phyloP scores from a whole-genome alignment of 2,888 invertebrate species.

The Apotomis betuletana region DNA sequence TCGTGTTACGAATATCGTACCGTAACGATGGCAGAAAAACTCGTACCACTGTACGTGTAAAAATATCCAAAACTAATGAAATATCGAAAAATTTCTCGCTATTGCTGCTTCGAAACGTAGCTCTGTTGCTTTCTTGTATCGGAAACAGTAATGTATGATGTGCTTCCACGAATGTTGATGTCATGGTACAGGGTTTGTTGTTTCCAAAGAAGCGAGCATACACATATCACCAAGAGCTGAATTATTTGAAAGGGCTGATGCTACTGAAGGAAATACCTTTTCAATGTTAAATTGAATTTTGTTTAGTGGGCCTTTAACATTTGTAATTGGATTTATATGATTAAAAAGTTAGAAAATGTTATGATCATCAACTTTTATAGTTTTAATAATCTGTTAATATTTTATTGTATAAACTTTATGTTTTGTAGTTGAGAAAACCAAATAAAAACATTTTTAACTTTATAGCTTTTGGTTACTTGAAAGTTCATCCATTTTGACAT shows the following conservation, averaged over 20 bases:
- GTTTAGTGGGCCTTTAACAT: neutral
- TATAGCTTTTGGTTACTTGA: too few species aligned
- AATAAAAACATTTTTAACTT: too few species aligned
- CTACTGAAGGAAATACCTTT: constrained; percentile 28
- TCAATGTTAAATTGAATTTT: constrained; percentile 27
- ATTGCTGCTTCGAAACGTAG: neutral
- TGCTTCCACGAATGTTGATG: neutral
- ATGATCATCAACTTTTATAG: too few species aligned
- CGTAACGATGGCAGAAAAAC: constrained; percentile 12
- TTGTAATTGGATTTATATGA: neutral
- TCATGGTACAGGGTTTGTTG: constrained; percentile 6
- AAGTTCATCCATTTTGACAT: too few species aligned
- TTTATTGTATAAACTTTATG: too few species aligned
- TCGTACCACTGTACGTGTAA: neutral
- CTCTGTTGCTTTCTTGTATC: neutral
- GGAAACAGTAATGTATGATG: constrained; percentile 1
- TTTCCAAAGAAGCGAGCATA: constrained; percentile 33
- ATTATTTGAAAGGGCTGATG: constrained; percentile 36
- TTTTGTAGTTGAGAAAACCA: too few species aligned
- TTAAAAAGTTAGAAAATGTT: too few species aligned
- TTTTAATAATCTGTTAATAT: too few species aligned
- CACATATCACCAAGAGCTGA: constrained; percentile 30
- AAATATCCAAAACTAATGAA: neutral
- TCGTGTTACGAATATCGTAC: constrained; percentile 34
- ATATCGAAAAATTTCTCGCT: neutral